Percentiles rank a stretch among this genome's conserved stretches.
Conservation (phyloP, 2,888 invertebrate species). For the Theretra japonica region DNA sequence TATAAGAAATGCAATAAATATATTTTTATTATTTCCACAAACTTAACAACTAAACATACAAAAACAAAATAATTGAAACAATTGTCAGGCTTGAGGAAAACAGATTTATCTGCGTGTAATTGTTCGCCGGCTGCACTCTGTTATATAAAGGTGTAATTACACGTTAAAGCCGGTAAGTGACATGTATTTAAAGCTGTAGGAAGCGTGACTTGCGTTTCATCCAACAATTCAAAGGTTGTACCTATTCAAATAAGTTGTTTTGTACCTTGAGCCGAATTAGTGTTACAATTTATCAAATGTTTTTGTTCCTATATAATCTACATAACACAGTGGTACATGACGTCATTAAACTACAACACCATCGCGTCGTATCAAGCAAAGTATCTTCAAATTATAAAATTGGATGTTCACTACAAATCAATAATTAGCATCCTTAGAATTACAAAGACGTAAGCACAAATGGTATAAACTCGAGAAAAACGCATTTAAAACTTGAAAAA, state of each 20-base stretch:
- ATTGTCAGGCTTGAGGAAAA: constrained; percentile 20
- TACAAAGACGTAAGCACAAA: too few relatives aligned
- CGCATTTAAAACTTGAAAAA: too few relatives aligned
- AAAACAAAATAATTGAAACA: constrained; percentile 1
- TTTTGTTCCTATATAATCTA: too few relatives aligned
- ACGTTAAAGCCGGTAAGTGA: not conserved
- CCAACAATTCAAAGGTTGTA: not conserved
- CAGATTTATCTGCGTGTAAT: constrained; percentile 15
- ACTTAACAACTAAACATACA: not conserved
- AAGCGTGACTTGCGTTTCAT: constrained; percentile 25
- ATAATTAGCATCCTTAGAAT: too few relatives aligned
- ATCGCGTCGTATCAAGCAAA: too few relatives aligned
- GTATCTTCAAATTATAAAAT: too few relatives aligned
- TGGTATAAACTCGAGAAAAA: too few relatives aligned
- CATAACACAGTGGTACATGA: too few relatives aligned
- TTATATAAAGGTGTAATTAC: constrained; percentile 4
- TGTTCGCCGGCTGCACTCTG: not conserved
- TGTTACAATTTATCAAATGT: not conserved
- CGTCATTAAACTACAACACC: too few relatives aligned
- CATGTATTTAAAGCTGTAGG: constrained; percentile 21
- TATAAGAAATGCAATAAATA: not conserved
- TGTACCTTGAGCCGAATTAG: not conserved
- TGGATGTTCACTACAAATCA: too few relatives aligned
- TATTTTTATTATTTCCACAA: not conserved
- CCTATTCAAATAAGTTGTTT: not conserved